These are phyloP conservation scores for Dasyprocta punctata DNA, from an alignment of 2,113 vertebrate genomes.

Conservation along the genomic window DNA sequence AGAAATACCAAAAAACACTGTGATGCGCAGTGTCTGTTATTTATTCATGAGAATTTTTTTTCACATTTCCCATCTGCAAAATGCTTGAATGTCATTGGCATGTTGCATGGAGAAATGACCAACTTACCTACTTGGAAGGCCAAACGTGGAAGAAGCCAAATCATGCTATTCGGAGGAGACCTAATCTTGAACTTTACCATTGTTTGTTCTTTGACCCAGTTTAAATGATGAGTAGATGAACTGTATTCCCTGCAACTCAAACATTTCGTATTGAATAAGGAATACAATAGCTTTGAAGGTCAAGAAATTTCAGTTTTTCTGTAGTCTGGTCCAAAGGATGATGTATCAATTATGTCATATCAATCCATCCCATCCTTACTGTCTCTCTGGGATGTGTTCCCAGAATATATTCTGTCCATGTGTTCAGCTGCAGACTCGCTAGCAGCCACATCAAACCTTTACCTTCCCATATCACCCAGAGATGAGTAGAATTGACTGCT, in stretches of 20 bases:
- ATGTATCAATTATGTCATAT: background rate
- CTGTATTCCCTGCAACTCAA: background rate
- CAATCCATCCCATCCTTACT: background rate
- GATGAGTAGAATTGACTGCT: background rate
- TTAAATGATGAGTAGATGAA: background rate
- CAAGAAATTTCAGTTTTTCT: background rate
- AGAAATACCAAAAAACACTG: background rate
- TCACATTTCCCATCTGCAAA: conserved; percentile 25
- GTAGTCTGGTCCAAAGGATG: background rate
- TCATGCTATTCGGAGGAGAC: background rate
- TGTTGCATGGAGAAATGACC: background rate
- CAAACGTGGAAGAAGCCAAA: background rate
- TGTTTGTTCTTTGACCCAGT: background rate
- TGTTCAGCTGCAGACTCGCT: background rate
- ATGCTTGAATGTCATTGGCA: background rate
- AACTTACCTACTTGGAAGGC: background rate
- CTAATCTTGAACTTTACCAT: background rate
- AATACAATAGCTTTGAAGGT: background rate
- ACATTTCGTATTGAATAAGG: background rate
- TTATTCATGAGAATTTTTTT: conserved; percentile 40
- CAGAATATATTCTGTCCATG: background rate
- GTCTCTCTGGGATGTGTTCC: background rate
- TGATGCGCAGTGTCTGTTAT: background rate
- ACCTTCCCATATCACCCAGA: background rate
- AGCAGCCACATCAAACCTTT: background rate